phyloP scores from a whole-genome alignment of 2,888 invertebrate genomes.

The Junonia oenone region DNA sequence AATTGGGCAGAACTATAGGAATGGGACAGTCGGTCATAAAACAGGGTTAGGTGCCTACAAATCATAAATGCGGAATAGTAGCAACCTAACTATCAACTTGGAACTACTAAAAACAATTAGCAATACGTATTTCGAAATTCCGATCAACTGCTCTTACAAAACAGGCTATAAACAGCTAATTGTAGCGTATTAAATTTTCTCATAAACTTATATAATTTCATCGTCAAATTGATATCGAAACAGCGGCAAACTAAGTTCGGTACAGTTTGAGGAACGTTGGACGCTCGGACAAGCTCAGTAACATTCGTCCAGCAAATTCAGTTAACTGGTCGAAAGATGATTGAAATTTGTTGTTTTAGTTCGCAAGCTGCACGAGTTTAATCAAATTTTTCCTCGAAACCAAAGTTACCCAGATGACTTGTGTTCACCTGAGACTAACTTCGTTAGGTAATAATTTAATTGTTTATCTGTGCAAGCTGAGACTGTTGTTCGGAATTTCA shows the following conservation, averaged over 20 bases:
- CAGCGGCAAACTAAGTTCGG: slow-evolving; percentile 17
- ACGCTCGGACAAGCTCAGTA: slow-evolving; percentile 2
- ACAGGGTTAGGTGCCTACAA: too few species aligned
- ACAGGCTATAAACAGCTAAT: not conserved
- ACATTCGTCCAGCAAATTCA: slow-evolving; percentile 10
- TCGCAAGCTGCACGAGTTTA: not conserved
- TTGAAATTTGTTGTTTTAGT: slow-evolving; percentile 8
- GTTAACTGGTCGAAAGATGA: slow-evolving; percentile 12
- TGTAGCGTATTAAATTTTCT: slow-evolving; percentile 8
- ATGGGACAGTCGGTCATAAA: too few species aligned
- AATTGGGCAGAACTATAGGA: too few species aligned
- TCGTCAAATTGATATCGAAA: slow-evolving; percentile 15
- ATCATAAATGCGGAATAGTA: too few species aligned
- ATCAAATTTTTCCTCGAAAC: not conserved
- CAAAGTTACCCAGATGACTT: not conserved
- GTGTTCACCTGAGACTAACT: not conserved
- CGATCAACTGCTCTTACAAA: not conserved
- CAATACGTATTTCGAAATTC: too few species aligned
- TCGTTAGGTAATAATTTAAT: not conserved
- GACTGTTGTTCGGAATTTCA: too few species aligned
- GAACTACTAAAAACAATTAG: too few species aligned
- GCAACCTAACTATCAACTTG: too few species aligned
- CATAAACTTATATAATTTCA: slow-evolving; percentile 9
- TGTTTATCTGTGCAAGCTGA: not conserved
- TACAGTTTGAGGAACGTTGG: slow-evolving; percentile 9